Conservation (phyloP, 2,888 invertebrate genomes). For the Athalia cordata region DNA sequence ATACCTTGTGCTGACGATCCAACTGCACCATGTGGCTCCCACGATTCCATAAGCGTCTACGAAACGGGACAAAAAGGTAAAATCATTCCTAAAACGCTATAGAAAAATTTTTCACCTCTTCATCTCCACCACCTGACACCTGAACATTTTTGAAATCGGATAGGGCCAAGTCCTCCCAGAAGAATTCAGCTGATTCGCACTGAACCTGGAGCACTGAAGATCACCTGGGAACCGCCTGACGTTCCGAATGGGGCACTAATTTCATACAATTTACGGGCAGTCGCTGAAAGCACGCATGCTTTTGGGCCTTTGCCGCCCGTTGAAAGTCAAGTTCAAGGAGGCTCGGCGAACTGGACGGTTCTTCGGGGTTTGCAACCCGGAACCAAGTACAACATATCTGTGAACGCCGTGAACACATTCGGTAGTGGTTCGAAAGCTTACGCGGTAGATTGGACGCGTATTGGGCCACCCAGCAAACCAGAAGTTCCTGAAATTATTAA, state of each 20-base stretch:
- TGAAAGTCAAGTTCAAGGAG: constrained; percentile 67
- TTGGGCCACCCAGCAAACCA: constrained; percentile 82
- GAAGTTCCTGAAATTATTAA: constrained; percentile 80
- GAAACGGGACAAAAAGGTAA: constrained; percentile 77
- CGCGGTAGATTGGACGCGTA: constrained; percentile 80
- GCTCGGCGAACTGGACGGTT: constrained; percentile 64
- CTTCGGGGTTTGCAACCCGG: constrained; percentile 80
- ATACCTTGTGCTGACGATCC: constrained; percentile 79
- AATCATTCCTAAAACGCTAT: neutral
- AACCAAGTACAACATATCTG: constrained; percentile 83
- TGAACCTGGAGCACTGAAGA: constrained; percentile 71
- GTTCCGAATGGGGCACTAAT: constrained; percentile 74
- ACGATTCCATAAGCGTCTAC: constrained; percentile 81
- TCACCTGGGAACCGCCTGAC: constrained; percentile 74
- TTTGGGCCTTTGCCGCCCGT: constrained; percentile 60
- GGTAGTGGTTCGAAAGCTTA: constrained; percentile 78
- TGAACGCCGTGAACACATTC: constrained; percentile 80
- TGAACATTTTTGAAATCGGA: neutral
- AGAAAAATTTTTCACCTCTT: neutral
- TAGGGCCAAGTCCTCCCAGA: constrained; percentile 83
- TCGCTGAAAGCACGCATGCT: constrained; percentile 64
- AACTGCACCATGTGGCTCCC: constrained; percentile 81
- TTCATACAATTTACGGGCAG: constrained; percentile 72
- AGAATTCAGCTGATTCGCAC: constrained; percentile 76
- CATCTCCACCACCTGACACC: no score